Evolutionary conservation across 2,797 vertebrate genomes (phyloP).

Genomic region (Gobio occitaniae): DNA sequence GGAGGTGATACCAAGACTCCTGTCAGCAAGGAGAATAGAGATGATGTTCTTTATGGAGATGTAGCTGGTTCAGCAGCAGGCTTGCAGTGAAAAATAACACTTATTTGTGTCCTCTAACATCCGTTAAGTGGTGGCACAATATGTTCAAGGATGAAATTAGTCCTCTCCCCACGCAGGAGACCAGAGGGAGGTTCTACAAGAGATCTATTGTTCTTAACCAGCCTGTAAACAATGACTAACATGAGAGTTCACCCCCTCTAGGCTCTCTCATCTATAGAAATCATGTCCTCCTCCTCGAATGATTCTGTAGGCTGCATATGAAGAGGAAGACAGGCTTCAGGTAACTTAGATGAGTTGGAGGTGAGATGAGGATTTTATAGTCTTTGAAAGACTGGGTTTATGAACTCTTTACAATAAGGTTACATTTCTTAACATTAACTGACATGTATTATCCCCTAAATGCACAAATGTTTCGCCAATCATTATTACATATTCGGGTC

Average conservation of each 20-base stretch:
- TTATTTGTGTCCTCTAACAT: slow-evolving; percentile 15
- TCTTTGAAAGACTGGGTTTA: not conserved
- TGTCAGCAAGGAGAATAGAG: not conserved
- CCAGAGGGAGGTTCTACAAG: slow-evolving; percentile 57
- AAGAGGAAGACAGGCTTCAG: slow-evolving; percentile 4
- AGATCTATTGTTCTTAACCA: slow-evolving; percentile 57
- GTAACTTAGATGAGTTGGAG: not conserved
- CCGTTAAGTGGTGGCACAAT: slow-evolving; percentile 34
- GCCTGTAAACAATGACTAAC: slow-evolving; percentile 63
- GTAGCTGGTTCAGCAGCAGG: not conserved
- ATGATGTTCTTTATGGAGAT: not conserved
- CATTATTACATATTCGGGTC: too few species aligned
- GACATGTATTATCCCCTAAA: not conserved
- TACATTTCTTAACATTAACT: not conserved
- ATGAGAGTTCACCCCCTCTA: slow-evolving; percentile 52
- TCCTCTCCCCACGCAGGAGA: slow-evolving; percentile 27
- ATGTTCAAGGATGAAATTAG: slow-evolving; percentile 55
- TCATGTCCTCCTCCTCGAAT: slow-evolving; percentile 31
- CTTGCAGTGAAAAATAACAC: not conserved
- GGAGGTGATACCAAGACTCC: not conserved
- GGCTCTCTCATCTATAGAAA: slow-evolving; percentile 57
- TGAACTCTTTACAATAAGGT: not conserved
- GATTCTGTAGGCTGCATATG: slow-evolving; percentile 26
- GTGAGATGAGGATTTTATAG: not conserved
- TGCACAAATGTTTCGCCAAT: too few species aligned